Evolutionary conservation across 2,888 invertebrate species (phyloP).

Genomic region (Drosophila mimetica): DNA sequence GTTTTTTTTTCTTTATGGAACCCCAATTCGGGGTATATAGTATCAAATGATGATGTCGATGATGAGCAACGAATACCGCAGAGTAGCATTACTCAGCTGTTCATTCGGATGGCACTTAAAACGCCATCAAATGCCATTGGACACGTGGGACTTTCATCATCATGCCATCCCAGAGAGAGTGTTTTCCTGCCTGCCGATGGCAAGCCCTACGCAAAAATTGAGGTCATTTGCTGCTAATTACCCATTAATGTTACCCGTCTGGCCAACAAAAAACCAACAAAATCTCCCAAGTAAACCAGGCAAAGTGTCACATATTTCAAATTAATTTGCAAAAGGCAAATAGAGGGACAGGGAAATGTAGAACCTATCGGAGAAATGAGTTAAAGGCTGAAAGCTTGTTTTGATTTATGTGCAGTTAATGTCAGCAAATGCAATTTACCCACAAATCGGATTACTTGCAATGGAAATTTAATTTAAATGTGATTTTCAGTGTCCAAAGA

Average conservation of each 20-base stretch:
- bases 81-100: constrained; percentile 49
- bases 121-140: constrained; percentile 69
- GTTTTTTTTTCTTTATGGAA: constrained; percentile 20
- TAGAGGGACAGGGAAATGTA: neutral
- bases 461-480: constrained; percentile 2
- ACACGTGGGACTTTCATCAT: constrained; percentile 53
- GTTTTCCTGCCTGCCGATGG: constrained; percentile 6
- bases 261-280: neutral
- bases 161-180: constrained; percentile 11
- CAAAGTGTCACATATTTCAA: constrained; percentile 17
- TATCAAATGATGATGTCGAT: constrained; percentile 51
- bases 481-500: neutral
- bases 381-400: constrained; percentile 2
- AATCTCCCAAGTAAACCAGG: constrained; percentile 1
- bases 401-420: constrained; percentile 16
- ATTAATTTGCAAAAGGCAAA: constrained; percentile 22
- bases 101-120: constrained; percentile 62
- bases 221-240: constrained; percentile 57
- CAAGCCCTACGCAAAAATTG: constrained; percentile 32
- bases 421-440: neutral
- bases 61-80: constrained; percentile 50
- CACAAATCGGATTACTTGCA: neutral
- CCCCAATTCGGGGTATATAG: constrained; percentile 26
- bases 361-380: neutral
- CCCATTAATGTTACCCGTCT: constrained; percentile 46